Percentiles rank a stretch among this genome's conserved stretches.
Conservation (phyloP, 2,888 invertebrate species). For the Ferdinandea cuprea region DNA sequence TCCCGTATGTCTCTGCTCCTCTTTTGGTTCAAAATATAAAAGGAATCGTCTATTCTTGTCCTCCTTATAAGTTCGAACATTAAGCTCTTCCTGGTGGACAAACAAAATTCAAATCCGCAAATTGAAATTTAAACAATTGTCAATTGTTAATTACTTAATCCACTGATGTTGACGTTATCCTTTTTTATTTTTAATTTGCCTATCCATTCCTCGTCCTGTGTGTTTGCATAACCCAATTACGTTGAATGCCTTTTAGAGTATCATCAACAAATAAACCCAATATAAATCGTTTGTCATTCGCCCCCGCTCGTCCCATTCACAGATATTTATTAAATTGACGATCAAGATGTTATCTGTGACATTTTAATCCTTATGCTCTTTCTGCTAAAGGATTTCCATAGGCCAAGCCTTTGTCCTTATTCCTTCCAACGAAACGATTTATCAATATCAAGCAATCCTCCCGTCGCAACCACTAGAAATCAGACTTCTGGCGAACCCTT, state of each 20-base stretch:
- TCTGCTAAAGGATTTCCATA: conserved; percentile 19
- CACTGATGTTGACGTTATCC: neutral
- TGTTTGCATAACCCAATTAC: conserved; percentile 45
- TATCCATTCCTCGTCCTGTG: neutral
- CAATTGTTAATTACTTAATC: neutral
- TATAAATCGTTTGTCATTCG: conserved; percentile 10
- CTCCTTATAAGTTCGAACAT: too few relatives aligned
- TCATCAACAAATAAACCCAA: conserved; percentile 49
- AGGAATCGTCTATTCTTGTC: too few relatives aligned
- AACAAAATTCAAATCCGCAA: too few relatives aligned
- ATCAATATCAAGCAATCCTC: conserved; percentile 29
- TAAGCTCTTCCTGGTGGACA: too few relatives aligned
- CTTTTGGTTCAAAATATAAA: too few relatives aligned
- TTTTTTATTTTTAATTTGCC: neutral
- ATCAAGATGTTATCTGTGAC: conserved; percentile 50
- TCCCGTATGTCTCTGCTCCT: too few relatives aligned
- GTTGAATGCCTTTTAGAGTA: conserved; percentile 30
- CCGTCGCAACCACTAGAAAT: conserved; percentile 26
- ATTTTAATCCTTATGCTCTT: conserved; percentile 54
- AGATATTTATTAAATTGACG: conserved; percentile 36
- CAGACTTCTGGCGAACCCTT: conserved; percentile 22
- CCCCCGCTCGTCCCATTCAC: too few relatives aligned
- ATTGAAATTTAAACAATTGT: too few relatives aligned
- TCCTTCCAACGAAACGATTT: conserved; percentile 17
- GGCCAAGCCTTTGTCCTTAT: conserved; percentile 7